Conservation (phyloP, 2,113 vertebrate species). For the Otocyon megalotis region DNA sequence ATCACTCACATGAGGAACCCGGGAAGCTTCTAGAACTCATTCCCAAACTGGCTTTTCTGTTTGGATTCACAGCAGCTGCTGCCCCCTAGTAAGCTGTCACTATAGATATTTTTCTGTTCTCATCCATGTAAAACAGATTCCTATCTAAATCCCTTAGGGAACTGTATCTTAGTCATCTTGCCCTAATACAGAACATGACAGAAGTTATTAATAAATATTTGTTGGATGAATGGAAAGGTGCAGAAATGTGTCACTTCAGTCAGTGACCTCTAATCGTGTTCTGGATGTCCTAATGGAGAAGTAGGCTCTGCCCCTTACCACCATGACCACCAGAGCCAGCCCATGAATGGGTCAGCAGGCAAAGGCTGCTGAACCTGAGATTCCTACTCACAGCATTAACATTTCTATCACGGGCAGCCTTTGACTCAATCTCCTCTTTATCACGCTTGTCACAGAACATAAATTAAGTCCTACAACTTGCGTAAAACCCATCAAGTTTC, state of each 20-base stretch:
- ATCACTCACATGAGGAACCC: not conserved
- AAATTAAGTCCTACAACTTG: not conserved
- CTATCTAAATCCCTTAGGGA: conserved; percentile 53
- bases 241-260: not conserved
- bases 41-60: conserved; percentile 42
- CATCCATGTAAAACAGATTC: conserved; percentile 25
- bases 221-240: conserved; percentile 50
- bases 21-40: conserved; percentile 21
- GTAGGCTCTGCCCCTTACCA: not conserved
- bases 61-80: conserved; percentile 37
- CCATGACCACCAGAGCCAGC: not conserved
- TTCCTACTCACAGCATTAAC: not conserved
- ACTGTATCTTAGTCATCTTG: conserved; percentile 11
- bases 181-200: conserved; percentile 6
- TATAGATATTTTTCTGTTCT: conserved; percentile 50
- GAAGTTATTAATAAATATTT: conserved; percentile 48
- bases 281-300: conserved; percentile 27
- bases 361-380: not conserved
- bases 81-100: conserved; percentile 55
- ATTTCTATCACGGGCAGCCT: not conserved
- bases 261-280: not conserved
- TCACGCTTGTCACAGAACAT: conserved; percentile 14
- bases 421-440: conserved; percentile 31
- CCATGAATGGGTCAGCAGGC: not conserved
- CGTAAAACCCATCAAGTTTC: not conserved